Conservation (phyloP, 2,888 invertebrate species). For the Hirtodrosophila confusa region DNA sequence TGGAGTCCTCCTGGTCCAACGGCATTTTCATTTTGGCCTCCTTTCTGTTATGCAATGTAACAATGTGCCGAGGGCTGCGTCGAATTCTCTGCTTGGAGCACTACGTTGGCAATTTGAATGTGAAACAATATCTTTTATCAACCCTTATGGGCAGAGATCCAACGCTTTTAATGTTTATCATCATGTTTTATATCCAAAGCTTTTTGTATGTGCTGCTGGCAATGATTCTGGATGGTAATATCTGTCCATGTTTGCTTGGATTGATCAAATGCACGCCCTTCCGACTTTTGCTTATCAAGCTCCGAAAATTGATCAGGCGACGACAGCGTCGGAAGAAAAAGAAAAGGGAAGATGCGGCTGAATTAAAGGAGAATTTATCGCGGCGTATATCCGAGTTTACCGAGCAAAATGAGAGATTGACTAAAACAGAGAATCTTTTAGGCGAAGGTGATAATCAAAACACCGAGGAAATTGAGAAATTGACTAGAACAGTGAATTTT, state of each 20-base stretch:
- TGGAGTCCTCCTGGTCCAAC: conserved; percentile 5
- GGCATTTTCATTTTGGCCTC: neutral
- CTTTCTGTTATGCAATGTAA: conserved; percentile 52
- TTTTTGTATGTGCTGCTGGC: conserved; percentile 31
- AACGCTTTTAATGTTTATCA: conserved; percentile 26
- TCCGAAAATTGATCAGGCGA: neutral
- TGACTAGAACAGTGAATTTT: too few relatives aligned
- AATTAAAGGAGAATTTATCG: neutral
- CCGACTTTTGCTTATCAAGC: neutral
- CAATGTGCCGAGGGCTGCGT: conserved; percentile 42
- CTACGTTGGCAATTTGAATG: neutral
- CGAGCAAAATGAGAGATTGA: neutral
- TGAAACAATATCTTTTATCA: conserved; percentile 17
- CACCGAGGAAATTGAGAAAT: neutral
- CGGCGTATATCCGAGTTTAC: neutral
- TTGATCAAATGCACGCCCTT: conserved; percentile 13
- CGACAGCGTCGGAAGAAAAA: neutral
- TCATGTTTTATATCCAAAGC: conserved; percentile 38
- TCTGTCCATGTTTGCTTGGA: neutral
- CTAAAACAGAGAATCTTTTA: neutral
- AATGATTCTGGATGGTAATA: conserved; percentile 18
- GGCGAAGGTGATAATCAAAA: too few relatives aligned
- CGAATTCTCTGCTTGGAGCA: conserved; percentile 32
- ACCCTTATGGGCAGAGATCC: conserved; percentile 13
- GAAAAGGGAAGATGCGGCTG: neutral